Percentiles rank a stretch among this genome's conserved stretches.
phyloP scores from a whole-genome alignment of 2,113 vertebrate genomes.

The Cyprinodon brontotheroides region DNA sequence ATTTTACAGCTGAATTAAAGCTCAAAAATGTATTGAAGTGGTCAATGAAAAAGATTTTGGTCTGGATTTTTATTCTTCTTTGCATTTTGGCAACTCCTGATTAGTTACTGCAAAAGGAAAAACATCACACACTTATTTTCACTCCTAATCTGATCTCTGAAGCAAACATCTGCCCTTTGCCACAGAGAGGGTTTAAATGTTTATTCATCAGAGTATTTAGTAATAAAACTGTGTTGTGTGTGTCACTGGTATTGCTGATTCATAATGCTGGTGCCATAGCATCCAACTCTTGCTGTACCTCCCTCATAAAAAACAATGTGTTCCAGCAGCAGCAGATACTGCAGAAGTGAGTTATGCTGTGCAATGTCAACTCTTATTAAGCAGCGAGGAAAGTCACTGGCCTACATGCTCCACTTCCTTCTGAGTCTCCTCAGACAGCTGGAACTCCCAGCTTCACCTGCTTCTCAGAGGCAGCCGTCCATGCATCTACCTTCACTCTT shows the following conservation, averaged over 20 bases:
- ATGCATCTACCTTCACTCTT: not conserved
- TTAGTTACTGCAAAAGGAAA: no score
- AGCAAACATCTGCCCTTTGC: no score
- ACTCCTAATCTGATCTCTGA: no score
- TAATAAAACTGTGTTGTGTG: not conserved
- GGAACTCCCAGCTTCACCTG: conserved; percentile 3
- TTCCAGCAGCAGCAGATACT: not conserved
- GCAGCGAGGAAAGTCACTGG: not conserved
- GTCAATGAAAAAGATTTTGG: no score
- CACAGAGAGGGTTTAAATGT: not conserved
- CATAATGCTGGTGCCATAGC: not conserved
- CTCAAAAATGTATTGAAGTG: no score
- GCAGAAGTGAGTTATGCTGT: not conserved
- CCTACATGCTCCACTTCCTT: conserved; percentile 1
- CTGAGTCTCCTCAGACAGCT: not conserved
- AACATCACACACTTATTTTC: no score
- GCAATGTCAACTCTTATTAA: not conserved
- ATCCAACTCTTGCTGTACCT: not conserved
- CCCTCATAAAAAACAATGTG: not conserved
- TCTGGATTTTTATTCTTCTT: no score
- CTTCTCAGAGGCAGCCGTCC: not conserved
- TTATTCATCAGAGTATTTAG: not conserved
- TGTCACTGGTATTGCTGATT: not conserved
- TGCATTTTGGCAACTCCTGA: no score
- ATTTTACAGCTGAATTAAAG: no score